Evolutionary conservation across 23 tunicate species (phyloP), one percentile per base, ranked within the genome.

Genomic region (Styela clava): DNA sequence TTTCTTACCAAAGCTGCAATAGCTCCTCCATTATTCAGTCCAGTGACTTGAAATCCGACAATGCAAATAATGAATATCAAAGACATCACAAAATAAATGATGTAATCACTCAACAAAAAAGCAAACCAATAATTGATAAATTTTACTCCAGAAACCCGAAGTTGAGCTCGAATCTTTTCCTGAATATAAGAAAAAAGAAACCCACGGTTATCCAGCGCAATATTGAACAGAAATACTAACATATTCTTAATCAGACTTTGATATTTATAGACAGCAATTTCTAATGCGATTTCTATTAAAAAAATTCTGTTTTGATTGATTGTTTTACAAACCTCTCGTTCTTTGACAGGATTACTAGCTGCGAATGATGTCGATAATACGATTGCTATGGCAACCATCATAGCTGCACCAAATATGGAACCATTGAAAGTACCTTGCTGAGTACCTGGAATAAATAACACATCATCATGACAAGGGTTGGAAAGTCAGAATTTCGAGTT

Each of bases 321-420:
- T n/a, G n/a, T n/a, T n/a, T n/a, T n/a, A n/a, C n/a, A n/a, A 27
- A 93, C 98, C 89, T 93, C 98, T 74, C 91, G 83, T 73, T 93
- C 98, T 69, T 74, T 61, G 0, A 93, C 89, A 24, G 98, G 93
- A 52, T 78, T 69, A 2, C 84, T 16, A 26, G 74, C 76, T 0
- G 87, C 86, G 2, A 84, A 24, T 5, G 79, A 85, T 21, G 86
- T 72, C 5, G 84, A 22, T 73, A 85, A 64, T 26, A 88, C 88
- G 1, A 93, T 64, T 28, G 98, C 93, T 31, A 88, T 22, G 33
- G 87, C 88, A 18, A 78, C 74, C 91, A 92, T 83, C 62, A 93
- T 28, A 24, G 84, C 86, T 27, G 88, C 98, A 31, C 93, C 98
- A 82, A 93, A 93, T 30, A 69, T 34, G 3, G 69, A 81, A 19